Base-by-base conservation (phyloP, 2,888 invertebrate species). In the Epinotia bilunana region DNA sequence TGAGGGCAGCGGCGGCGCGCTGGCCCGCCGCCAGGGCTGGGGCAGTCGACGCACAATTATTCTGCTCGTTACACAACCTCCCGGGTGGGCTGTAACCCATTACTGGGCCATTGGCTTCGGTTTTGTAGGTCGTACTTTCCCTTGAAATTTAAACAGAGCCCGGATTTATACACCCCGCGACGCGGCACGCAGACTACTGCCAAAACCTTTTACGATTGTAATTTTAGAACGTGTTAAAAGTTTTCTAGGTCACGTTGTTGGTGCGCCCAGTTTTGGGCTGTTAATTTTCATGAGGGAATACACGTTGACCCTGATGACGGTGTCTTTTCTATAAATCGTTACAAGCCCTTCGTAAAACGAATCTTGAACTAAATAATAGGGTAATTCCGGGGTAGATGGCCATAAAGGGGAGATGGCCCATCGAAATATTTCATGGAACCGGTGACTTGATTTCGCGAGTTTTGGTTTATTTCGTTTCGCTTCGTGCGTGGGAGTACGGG, bases 81-180 rank as follows among this genome's bases (percentile, higher is more conserved):
- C 64, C 78, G 65, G 67, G 77, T 74, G 79, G 80, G 75, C 79
- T 77, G 76, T 81, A 76, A 80, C 77, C 78, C 79, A 80, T 83
- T 82, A 81, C 80, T 75, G 73, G 78, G 80, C 82, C 81, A 83
- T 83, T 82, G 83, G 81, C 80, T 83, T 80, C 78, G 74, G 80
- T 83, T 83, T 79, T 62, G 76, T 77, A 79, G 78, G 77, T 76
- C 69, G 74, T 80, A 79, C 80, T 82, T 82, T 81, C 79, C 78
- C 78, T 77, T 77, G 78, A 80, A 80, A 77, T 78, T 76, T 77
- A 77, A 80, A 78, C 76, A 77, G 62, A 73, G 58, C 64, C 58
- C 49, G 53, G 73, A 76, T 72, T 72, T 70, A 63, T 70, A 64
- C 53, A 43, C 58, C 74, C 74, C 49, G 58, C 39, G 57, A 69